phyloP scores from a whole-genome alignment of 2,797 vertebrate species.

The Telmatherina bonti region DNA sequence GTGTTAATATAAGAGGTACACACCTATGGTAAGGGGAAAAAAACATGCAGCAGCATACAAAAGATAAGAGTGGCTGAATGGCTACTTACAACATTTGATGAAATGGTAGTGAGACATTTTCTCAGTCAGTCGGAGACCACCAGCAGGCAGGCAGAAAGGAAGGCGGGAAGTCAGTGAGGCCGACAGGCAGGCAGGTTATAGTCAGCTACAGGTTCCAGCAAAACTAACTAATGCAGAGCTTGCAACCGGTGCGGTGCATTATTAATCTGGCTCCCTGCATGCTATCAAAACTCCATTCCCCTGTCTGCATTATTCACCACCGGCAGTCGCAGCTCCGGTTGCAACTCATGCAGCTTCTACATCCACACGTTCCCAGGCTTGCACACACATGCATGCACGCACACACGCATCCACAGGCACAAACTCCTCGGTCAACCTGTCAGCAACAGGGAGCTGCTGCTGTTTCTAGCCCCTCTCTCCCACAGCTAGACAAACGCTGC shows the following conservation, averaged over 20 bases:
- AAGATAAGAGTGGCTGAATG: slow-evolving; percentile 34
- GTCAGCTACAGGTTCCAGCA: slow-evolving; percentile 82
- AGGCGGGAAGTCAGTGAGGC: slow-evolving; percentile 47
- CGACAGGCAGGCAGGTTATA: slow-evolving; percentile 52
- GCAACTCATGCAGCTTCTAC: slow-evolving; percentile 65
- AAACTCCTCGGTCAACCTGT: slow-evolving; percentile 53
- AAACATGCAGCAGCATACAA: slow-evolving; percentile 29
- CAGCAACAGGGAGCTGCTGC: slow-evolving; percentile 69
- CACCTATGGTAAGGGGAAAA: slow-evolving; percentile 23
- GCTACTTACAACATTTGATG: slow-evolving; percentile 98
- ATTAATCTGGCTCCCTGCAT: slow-evolving; percentile 79
- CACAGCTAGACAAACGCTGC: slow-evolving; percentile 77
- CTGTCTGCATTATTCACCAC: slow-evolving; percentile 84
- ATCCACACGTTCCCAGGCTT: slow-evolving; percentile 38
- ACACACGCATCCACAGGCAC: slow-evolving; percentile 37
- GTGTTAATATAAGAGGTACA: slow-evolving; percentile 36
- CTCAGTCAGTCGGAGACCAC: slow-evolving; percentile 69
- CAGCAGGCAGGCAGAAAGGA: slow-evolving; percentile 50
- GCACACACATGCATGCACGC: slow-evolving; percentile 28
- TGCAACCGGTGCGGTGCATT: slow-evolving; percentile 84
- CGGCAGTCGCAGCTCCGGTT: slow-evolving; percentile 70
- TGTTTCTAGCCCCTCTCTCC: slow-evolving; percentile 76
- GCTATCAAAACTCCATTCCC: slow-evolving; percentile 70
- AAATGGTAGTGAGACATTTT: slow-evolving; percentile 98
- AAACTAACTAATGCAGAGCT: slow-evolving; percentile 72